Base-by-base conservation (phyloP, 2,113 vertebrate genomes). In the Arothron firmamentum region DNA sequence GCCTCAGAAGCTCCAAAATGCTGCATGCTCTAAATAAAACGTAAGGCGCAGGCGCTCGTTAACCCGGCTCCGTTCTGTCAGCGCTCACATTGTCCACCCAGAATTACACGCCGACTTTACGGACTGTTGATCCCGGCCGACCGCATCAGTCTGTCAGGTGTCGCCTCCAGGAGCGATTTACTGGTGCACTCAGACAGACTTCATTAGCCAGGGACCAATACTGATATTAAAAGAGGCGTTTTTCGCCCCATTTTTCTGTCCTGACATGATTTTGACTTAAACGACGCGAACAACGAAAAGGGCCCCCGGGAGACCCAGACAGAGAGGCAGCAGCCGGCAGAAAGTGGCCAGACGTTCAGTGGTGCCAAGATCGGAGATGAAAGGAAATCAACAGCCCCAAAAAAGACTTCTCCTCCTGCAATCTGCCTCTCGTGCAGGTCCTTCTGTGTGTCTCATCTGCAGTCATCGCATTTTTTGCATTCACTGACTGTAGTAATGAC, bases 291-390 rank as follows among this genome's bases (percentile, higher is more conserved):
- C 56, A 78, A 71, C 72, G 74, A 82, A 69, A 66, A 63, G 42
- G 65, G 72, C 65, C 57, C 59, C 59, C 51, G 12, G 71, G 70
- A 79, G 77, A 78, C 52, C 28, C 55, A 79, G 79, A 84, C 66
- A 66, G 51, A 71, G 67, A 52, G 75, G 69, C 75, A 72, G 77
- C 73, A 67, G 69, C 52, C 65, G 45, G 47, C 63, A 71, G 64
- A 70, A 62, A 20, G 48, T 61, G 21, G 23, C 66, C 78, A 72
- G 75, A 72, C 64, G 6, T 54, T 59, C 4, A 12, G 16, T 43
- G 76, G 73, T 72, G 78, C 76, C 73, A 7, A 23, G 18, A 46
- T 52, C 58, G 52, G 6, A 73, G 60, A 85, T 80, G 64, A 82
- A 84, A 80, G 77, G 57, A 78, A 75, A 18, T 17, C 69, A 53